These are phyloP conservation scores for Pseudorectes ferrugineus DNA, from an alignment of 2,113 vertebrate species.

Conservation along the genomic window DNA sequence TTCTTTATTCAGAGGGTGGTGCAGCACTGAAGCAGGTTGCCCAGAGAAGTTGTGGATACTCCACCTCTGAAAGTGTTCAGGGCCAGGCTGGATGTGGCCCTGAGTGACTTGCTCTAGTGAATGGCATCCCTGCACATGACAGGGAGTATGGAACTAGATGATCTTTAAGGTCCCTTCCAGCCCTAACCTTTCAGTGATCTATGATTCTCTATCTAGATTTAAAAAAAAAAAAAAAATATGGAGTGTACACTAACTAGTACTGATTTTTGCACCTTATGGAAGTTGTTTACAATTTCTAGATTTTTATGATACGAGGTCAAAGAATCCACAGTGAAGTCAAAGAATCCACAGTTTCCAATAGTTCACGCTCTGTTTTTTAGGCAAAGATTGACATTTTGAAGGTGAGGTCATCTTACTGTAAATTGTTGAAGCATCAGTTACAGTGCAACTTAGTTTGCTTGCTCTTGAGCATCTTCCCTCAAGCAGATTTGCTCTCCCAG, in stretches of 20 bases:
- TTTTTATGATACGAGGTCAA: neutral
- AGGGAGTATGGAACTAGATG: neutral
- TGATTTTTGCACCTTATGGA: neutral
- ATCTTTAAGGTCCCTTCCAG: neutral
- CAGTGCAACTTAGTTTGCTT: neutral
- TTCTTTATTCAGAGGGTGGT: neutral
- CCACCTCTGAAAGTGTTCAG: neutral
- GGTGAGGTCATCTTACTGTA: neutral
- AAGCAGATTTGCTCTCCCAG: neutral
- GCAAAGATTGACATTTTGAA: neutral
- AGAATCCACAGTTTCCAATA: neutral
- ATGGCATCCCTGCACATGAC: neutral
- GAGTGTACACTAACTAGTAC: neutral
- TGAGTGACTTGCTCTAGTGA: neutral
- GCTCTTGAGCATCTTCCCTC: neutral
- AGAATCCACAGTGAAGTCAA: neutral
- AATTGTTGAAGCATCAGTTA: neutral
- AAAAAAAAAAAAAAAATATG: neutral
- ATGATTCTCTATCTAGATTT: neutral
- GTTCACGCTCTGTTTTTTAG: neutral
- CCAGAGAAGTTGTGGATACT: neutral
- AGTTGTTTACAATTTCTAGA: neutral
- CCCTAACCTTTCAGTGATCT: neutral
- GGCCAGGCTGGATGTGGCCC: neutral
- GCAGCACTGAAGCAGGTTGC: neutral